phyloP scores from a whole-genome alignment of 1,140 invertebrate genomes.

The Venturia canescens region DNA sequence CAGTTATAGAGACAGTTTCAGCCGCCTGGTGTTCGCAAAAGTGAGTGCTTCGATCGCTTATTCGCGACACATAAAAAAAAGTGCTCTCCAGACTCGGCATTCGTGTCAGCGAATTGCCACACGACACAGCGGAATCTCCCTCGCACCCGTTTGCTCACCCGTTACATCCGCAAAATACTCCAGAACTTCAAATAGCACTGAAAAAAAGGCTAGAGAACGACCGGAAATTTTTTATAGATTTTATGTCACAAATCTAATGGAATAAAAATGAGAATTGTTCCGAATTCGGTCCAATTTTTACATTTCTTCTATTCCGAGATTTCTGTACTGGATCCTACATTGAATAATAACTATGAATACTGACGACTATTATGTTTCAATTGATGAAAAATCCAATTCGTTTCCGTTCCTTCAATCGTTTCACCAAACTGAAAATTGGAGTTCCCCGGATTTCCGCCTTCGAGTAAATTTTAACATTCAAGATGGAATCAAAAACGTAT shows the following conservation, averaged over 20 bases:
- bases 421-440: too few species aligned
- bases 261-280: not conserved
- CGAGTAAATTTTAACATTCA: too few species aligned
- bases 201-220: not conserved
- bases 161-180: not conserved
- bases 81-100: constrained; percentile 26
- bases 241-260: constrained; percentile 8
- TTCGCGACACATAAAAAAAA: constrained; percentile 28
- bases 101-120: constrained; percentile 31
- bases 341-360: not conserved
- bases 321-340: not conserved
- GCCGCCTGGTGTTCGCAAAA: not conserved
- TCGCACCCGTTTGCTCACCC: not conserved
- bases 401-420: too few species aligned
- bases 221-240: constrained; percentile 26
- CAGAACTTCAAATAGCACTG: not conserved
- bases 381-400: not conserved
- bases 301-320: not conserved
- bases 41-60: constrained; percentile 26
- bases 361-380: not conserved
- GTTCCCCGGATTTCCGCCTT: too few species aligned
- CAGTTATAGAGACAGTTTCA: constrained; percentile 23
- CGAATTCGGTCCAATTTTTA: not conserved
- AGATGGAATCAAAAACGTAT: too few species aligned
- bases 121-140: not conserved